Evolutionary conservation across 2,797 vertebrate genomes (phyloP).

Genomic region (Pseudochirops cupreus): DNA sequence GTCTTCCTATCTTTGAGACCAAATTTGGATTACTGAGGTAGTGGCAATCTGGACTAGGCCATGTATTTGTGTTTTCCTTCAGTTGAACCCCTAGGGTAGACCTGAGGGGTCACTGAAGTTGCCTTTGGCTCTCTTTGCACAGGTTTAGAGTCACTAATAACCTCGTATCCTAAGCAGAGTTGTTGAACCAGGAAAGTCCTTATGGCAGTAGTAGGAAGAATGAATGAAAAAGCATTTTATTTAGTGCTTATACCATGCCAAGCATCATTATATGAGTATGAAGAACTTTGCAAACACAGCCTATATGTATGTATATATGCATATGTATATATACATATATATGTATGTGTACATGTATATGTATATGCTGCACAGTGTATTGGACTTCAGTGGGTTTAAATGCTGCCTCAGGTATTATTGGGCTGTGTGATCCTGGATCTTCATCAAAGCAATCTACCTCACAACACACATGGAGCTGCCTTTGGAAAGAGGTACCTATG

Average conservation of each 20-base stretch:
- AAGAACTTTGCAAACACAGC: background rate
- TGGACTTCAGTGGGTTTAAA: background rate
- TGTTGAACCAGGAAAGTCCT: background rate
- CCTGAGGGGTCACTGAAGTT: background rate
- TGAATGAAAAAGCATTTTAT: background rate
- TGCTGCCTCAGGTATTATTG: background rate
- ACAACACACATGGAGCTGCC: background rate
- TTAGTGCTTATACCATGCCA: too few species aligned
- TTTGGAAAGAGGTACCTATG: background rate
- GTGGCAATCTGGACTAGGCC: background rate
- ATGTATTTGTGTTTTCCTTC: background rate
- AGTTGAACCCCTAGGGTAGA: background rate
- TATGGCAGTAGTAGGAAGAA: background rate
- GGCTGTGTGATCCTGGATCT: background rate
- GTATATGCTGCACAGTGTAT: background rate
- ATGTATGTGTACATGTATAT: accelerated
- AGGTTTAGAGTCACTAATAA: background rate
- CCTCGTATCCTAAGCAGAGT: background rate
- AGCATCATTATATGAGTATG: background rate
- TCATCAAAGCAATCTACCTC: background rate
- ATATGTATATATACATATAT: too few species aligned
- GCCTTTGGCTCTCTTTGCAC: background rate
- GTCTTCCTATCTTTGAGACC: background rate
- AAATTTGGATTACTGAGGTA: background rate
- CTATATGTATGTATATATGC: too few species aligned